Evolutionary conservation across 2,113 vertebrate species (phyloP).

Genomic region (Chaenocephalus aceratus): DNA sequence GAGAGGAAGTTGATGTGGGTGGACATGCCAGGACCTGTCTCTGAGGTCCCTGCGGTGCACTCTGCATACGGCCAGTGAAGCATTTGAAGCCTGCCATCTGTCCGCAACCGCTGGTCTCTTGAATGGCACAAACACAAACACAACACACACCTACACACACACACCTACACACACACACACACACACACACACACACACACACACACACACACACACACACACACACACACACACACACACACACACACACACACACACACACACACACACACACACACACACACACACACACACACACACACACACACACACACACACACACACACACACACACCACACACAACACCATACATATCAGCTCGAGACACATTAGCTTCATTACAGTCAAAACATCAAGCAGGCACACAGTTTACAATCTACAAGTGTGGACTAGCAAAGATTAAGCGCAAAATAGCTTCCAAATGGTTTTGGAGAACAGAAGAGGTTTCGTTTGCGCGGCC

Average conservation of each 20-base stretch:
- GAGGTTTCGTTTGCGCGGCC: slow-evolving; percentile 16
- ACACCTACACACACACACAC: background rate
- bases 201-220: slow-evolving; percentile 9
- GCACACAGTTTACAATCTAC: slow-evolving; percentile 5
- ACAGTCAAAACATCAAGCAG: slow-evolving; percentile 27
- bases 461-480: slow-evolving; percentile 33
- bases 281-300: slow-evolving; percentile 10
- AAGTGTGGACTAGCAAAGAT: slow-evolving; percentile 22
- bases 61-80: slow-evolving; percentile 60
- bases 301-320: background rate
- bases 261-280: background rate
- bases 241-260: background rate
- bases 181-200: slow-evolving; percentile 10
- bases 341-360: too few species aligned
- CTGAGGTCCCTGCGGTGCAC: slow-evolving; percentile 49
- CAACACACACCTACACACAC: background rate
- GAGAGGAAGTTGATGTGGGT: slow-evolving; percentile 44
- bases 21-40: slow-evolving; percentile 55
- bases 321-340: slow-evolving; percentile 10
- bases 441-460: slow-evolving; percentile 38
- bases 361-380: slow-evolving; percentile 7
- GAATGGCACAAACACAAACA: slow-evolving; percentile 15
- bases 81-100: slow-evolving; percentile 71
- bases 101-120: slow-evolving; percentile 51
- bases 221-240: slow-evolving; percentile 6